phyloP scores from a whole-genome alignment of 2,888 invertebrate genomes.

The Pinctada fucata region DNA sequence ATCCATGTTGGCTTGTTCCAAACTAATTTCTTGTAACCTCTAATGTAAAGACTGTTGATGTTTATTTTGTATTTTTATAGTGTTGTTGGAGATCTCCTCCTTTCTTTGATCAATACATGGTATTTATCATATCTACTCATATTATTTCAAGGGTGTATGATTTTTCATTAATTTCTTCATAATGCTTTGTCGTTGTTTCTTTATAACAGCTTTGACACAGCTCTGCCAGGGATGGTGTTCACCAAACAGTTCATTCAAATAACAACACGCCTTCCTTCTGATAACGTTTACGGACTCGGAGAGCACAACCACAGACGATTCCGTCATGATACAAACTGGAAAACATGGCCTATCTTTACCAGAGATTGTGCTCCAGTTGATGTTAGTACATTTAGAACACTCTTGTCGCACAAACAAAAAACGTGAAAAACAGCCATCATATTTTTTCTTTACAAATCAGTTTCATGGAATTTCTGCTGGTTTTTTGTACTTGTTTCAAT shows the following conservation, averaged over 20 bases:
- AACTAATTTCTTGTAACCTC: too few species aligned
- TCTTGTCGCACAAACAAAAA: neutral
- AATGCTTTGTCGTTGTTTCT: neutral
- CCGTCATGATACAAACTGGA: conserved; percentile 66
- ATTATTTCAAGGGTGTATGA: too few species aligned
- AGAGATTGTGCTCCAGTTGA: conserved; percentile 58
- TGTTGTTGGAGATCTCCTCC: too few species aligned
- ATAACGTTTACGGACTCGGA: conserved; percentile 66
- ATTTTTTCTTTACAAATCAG: neutral
- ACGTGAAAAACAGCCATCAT: neutral
- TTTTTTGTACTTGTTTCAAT: neutral
- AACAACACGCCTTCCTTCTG: conserved; percentile 54
- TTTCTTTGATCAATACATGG: too few species aligned
- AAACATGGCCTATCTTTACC: conserved; percentile 68
- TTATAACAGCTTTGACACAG: conserved; percentile 55
- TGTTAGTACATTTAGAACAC: conserved; percentile 2
- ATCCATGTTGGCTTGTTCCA: too few species aligned
- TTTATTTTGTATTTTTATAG: too few species aligned
- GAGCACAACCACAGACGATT: conserved; percentile 66
- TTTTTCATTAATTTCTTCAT: too few species aligned
- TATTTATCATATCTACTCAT: too few species aligned
- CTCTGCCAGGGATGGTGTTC: conserved; percentile 54
- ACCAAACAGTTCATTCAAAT: conserved; percentile 66
- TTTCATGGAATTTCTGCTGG: too few species aligned
- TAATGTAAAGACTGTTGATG: too few species aligned